Base-by-base conservation (phyloP, 2,888 invertebrate species). In the Drosophila mettleri region DNA sequence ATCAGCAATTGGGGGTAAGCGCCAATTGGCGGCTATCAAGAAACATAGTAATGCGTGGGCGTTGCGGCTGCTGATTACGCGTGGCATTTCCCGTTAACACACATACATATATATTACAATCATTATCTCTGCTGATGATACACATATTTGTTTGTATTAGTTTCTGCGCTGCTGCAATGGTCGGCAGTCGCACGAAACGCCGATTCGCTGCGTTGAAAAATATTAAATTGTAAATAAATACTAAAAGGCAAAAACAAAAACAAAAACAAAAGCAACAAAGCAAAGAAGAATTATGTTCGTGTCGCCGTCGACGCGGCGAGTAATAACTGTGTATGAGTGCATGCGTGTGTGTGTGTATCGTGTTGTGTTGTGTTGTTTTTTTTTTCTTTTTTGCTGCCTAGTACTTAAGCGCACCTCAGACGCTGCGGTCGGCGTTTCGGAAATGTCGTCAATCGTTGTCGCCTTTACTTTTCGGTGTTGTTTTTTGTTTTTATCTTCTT, bases 151-250 rank as follows among this genome's bases (percentile, higher is more conserved):
- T 18, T 2, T 46, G 31, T 46, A 8, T 46, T 16, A 31, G 46
- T 41, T 36, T 36, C n/a, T 57, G 39, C 57, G 39, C 54, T 22
- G 54, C 43, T 55, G 55, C 34, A 46, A n/a, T 51, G 65, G 41
- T 75, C 70, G 75, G 70, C 58, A 41, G 57, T 65, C 62, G 62
- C 55, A 38, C 58, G 62, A 75, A 51, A 54, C n/a, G 66, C 58
- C 55, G 76, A 61, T 66, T 68, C 67, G 77, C 69, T 74, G 74
- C 69, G 69, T 78, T 72, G 58, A 68, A 69, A 80, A 78, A 45
- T 80, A 82, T 79, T 57, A 82, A 82, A 82, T 74, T 80, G 82
- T 80, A 79, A 80, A 80, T 80, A 80, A 80, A 77, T 43, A 73
- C 60, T 24, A 63, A 63, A 74, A 58, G 59, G 34, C 52, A 69